Conservation (phyloP, 2,888 invertebrate genomes). For the Peribatodes rhomboidaria region DNA sequence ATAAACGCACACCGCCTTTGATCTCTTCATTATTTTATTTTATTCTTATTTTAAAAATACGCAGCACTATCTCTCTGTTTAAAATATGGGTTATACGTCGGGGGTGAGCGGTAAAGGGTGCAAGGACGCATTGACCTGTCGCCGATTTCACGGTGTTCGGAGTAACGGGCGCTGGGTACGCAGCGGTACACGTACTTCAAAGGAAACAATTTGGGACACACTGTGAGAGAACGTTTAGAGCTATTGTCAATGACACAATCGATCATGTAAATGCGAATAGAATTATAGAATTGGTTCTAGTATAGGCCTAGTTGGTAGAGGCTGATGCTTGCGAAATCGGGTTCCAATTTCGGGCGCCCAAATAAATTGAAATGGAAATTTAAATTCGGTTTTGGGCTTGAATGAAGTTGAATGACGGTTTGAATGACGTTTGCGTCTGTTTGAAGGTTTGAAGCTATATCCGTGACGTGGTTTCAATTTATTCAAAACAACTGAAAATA, state of each 20-base stretch:
- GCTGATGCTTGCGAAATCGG: too few species aligned
- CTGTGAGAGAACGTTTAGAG: constrained; percentile 1
- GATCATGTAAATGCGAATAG: too few species aligned
- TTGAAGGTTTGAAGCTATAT: too few species aligned
- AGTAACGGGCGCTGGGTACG: constrained; percentile 54
- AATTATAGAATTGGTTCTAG: background rate
- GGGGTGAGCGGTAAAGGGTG: constrained; percentile 56
- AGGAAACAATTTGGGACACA: constrained; percentile 50
- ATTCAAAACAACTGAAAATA: too few species aligned
- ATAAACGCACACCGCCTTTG: background rate
- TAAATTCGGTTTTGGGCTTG: too few species aligned
- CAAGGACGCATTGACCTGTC: constrained; percentile 76
- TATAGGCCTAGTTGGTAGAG: background rate
- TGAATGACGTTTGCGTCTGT: too few species aligned
- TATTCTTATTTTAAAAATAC: background rate
- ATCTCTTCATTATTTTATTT: background rate
- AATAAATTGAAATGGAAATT: too few species aligned
- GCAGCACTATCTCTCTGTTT: constrained; percentile 15
- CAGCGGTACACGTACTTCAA: constrained; percentile 49
- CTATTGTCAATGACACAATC: background rate
- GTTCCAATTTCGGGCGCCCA: too few species aligned
- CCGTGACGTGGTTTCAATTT: too few species aligned
- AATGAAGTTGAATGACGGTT: too few species aligned
- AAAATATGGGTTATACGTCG: constrained; percentile 45
- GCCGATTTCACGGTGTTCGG: constrained; percentile 76